Evolutionary conservation across 2,888 invertebrate species (phyloP).

Genomic region (Isotomurus palustris): DNA sequence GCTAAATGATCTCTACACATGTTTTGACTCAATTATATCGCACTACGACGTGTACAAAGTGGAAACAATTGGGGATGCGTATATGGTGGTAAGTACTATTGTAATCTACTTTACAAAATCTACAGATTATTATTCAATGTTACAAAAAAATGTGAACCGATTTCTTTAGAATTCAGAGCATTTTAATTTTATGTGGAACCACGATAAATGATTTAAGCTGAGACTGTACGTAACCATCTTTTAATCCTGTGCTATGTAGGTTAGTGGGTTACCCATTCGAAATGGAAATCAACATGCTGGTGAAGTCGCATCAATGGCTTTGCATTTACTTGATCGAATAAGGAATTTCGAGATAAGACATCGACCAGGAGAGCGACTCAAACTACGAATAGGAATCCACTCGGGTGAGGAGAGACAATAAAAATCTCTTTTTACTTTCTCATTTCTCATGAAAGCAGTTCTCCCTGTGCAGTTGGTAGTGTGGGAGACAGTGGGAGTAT

Average conservation of each 20-base stretch:
- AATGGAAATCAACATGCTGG: conserved; percentile 71
- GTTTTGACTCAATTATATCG: conserved; percentile 81
- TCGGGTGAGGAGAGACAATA: too few species aligned
- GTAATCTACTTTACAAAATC: background rate
- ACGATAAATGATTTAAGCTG: too few species aligned
- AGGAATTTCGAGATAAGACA: conserved; percentile 66
- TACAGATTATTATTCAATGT: too few species aligned
- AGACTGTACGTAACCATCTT: too few species aligned
- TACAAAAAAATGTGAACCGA: background rate
- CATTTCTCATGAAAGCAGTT: too few species aligned
- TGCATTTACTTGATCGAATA: conserved; percentile 67
- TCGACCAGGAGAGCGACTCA: conserved; percentile 62
- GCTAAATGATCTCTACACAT: conserved; percentile 80
- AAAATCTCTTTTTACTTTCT: too few species aligned
- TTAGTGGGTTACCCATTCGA: conserved; percentile 69
- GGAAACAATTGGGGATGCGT: conserved; percentile 74
- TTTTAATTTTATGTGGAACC: background rate
- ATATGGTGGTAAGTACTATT: conserved; percentile 77
- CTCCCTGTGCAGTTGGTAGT: too few species aligned
- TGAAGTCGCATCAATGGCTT: conserved; percentile 72
- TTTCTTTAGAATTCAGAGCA: background rate
- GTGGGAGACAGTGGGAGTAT: too few species aligned
- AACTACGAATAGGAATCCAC: conserved; percentile 68
- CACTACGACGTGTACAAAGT: conserved; percentile 85
- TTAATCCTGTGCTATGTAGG: too few species aligned